phyloP scores from a whole-genome alignment of 2,113 vertebrate genomes.

The Podiceps cristatus region DNA sequence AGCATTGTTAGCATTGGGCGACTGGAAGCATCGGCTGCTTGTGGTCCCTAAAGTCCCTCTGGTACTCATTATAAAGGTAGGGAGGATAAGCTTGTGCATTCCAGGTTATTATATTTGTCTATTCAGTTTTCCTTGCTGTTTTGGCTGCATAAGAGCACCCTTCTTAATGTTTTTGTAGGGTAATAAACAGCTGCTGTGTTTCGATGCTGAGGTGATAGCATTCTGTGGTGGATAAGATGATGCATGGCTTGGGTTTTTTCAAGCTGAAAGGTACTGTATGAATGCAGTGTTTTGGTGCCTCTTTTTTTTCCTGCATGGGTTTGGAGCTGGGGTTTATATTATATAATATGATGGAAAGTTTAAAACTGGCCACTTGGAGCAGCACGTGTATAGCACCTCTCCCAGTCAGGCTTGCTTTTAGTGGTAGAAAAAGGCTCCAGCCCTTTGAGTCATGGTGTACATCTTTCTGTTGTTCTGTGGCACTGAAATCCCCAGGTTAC shows the following conservation, averaged over 20 bases:
- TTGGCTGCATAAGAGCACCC: neutral
- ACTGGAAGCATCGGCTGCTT: constrained; percentile 20
- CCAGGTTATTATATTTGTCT: constrained; percentile 40
- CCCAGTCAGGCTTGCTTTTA: neutral
- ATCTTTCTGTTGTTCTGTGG: neutral
- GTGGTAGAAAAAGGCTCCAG: constrained; percentile 1
- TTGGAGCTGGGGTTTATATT: neutral
- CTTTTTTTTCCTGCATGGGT: neutral
- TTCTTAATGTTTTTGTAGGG: constrained; percentile 2
- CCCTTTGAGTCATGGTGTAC: constrained; percentile 23
- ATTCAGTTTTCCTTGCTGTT: neutral
- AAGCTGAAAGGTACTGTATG: neutral
- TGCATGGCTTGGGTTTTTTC: constrained; percentile 17
- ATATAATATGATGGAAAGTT: neutral
- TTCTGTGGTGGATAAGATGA: constrained; percentile 24
- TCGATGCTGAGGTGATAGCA: neutral
- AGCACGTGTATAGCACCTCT: neutral
- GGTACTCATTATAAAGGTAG: constrained; percentile 59
- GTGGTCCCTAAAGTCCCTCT: constrained; percentile 43
- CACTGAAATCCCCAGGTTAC: neutral
- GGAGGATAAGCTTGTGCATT: constrained; percentile 35
- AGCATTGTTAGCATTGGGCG: neutral
- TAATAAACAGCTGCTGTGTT: constrained; percentile 47
- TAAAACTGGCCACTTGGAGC: neutral
- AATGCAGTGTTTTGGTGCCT: constrained; percentile 28